Base-by-base conservation (phyloP, 2,888 invertebrate species). In the Allacma fusca region DNA sequence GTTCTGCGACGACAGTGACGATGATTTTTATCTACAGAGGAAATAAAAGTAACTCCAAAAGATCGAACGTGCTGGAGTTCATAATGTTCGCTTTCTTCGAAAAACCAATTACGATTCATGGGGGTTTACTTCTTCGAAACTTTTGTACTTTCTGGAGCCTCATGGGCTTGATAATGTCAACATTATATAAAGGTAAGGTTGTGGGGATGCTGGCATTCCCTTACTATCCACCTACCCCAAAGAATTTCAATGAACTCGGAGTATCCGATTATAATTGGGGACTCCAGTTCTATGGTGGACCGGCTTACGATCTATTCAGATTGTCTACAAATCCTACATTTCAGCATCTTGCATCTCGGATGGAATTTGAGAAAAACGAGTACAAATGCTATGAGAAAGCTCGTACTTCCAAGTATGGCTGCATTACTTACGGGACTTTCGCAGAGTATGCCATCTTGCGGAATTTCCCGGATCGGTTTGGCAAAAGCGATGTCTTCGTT, bases 61-160 rank as follows among this genome's bases (percentile, higher is more conserved):
- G 9, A 26, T 57, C 13, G 57, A 12, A 2, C 23, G 23, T 26
- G 9, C 12, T 71, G 1, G 71, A 71, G 16, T 71, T 71, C 24
- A 57, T 28, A 1, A 2, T 29, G 19, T 26, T n/a, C 12, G n/a
- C 71, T 1, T 71, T 71, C 26, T 71, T 71, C 1, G 71, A 71
- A n/a, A 71, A 71, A 57, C 19, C 23, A 1, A 24, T n/a, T 1
- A 19, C 24, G 26, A 12, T 26, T 26, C 26, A n/a, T 7, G 59
- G 59, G 59, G n/a, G 62, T 7, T 24, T 62, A 24, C 62, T 62
- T 4, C 12, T 62, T 24, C 21, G 62, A 26, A 26, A 57, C 28
- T 71, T 71, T n/a, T 24, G 24, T 19, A 19, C n/a, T 0, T 71
- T 71, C n/a, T 71, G 71, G 70, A 26, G 57, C n/a, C 7, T 71